Base-by-base conservation (phyloP, 2,113 vertebrate species). In the Dicaeum eximium region DNA sequence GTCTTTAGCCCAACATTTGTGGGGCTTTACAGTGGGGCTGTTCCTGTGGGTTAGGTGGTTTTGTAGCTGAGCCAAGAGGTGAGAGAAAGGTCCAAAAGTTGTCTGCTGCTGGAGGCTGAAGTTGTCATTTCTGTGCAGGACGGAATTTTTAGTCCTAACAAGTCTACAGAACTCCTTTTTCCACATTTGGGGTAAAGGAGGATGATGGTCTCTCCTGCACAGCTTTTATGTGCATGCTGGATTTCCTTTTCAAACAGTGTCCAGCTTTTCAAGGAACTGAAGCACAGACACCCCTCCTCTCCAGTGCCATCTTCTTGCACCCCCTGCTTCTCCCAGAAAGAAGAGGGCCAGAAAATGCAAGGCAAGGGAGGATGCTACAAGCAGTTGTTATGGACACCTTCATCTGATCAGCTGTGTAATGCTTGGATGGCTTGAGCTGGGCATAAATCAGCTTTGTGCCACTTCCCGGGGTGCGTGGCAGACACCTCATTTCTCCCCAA, bases 111-210 rank as follows among this genome's bases (percentile, higher is more conserved):
- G 60, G 44, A 30, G 18, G 24, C 72, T 24, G 11, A 60, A 84
- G n/a, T 48, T 31, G n/a, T 67, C 1, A 0, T 69, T 54, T 87
- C 61, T 9, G 6, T 23, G 23, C 48, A 17, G 47, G 44, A 35
- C 28, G 44, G 57, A 60, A 37, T 72, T 90, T 64, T 78, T 64
- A 56, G 24, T 85, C 30, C 38, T 48, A 54, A 31, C 5, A 9
- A 2, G 10, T 12, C 28, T 33, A 30, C 37, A 0, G 0, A 15
- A 10, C 11, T 48, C 54, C 20, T 61, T 40, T 50, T 50, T 24
- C 33, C 60, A 42, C 50, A 19, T 11, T 38, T 45, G 8, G 21
- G 8, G 2, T 72, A 38, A 38, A 66, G 61, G 45, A 11, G 19
- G 27, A 15, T 19, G 62, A 14, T 62, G 42, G 23, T 66, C 8